Conservation (phyloP, 2,888 invertebrate genomes). For the Ellobium chinense region DNA sequence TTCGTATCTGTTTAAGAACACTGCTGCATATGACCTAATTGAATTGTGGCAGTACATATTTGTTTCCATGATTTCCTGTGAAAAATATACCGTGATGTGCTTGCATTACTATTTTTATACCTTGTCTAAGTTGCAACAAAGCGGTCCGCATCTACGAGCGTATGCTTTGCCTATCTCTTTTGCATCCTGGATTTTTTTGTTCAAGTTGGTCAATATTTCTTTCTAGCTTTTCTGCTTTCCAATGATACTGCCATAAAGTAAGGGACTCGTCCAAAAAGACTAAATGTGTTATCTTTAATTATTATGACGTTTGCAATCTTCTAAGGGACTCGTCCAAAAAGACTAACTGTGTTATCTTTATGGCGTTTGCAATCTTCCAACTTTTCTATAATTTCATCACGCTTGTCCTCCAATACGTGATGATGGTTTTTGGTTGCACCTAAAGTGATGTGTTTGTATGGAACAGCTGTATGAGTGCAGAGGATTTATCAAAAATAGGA, state of each 20-base stretch:
- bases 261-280: not conserved
- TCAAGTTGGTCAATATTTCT: not conserved
- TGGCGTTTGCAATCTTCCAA: not conserved
- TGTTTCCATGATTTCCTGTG: not conserved
- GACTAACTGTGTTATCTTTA: not conserved
- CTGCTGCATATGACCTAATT: not conserved
- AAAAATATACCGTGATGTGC: not conserved
- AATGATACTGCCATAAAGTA: not conserved
- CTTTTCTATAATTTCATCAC: not conserved
- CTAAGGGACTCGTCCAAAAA: not conserved
- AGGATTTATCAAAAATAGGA: not conserved
- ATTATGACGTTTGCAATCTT: not conserved
- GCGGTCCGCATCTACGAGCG: not conserved
- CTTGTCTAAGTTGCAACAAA: not conserved
- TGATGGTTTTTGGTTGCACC: not conserved
- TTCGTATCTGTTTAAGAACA: not conserved
- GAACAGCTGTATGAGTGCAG: conserved; percentile 2
- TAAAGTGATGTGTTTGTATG: not conserved
- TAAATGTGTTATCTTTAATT: not conserved
- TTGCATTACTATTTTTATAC: not conserved
- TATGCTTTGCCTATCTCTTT: not conserved
- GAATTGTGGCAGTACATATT: not conserved
- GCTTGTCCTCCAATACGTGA: not conserved
- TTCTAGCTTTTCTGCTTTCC: not conserved
- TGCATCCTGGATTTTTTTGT: not conserved